These are phyloP conservation scores for Orthosia incerta DNA, from an alignment of 2,888 invertebrate genomes.

Conservation along the genomic window DNA sequence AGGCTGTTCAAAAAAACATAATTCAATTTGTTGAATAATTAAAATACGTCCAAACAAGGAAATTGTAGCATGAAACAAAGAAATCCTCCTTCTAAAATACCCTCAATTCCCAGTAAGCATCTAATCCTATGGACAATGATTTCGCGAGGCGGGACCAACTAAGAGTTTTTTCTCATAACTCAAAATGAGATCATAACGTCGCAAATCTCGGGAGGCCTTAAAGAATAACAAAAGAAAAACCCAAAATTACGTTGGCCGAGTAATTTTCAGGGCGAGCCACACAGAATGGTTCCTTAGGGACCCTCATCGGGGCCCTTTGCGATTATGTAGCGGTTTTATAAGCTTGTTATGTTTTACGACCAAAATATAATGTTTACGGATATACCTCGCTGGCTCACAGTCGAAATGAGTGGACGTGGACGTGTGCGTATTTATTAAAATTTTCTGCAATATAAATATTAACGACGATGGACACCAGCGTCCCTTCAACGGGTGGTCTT, in stretches of 20 bases:
- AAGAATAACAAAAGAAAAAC: slow-evolving; percentile 90
- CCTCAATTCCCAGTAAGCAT: slow-evolving; percentile 78
- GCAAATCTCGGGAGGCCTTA: slow-evolving; percentile 87
- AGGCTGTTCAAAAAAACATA: too few relatives aligned
- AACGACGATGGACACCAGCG: slow-evolving; percentile 41
- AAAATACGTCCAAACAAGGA: slow-evolving; percentile 67
- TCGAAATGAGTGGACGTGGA: slow-evolving; percentile 69
- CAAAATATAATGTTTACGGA: slow-evolving; percentile 83
- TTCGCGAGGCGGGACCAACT: slow-evolving; percentile 82
- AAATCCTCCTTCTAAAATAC: slow-evolving; percentile 69
- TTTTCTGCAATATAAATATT: slow-evolving; percentile 69
- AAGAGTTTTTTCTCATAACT: slow-evolving; percentile 90
- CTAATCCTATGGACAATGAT: slow-evolving; percentile 88
- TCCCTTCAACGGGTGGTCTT: slow-evolving; percentile 56
- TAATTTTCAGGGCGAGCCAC: slow-evolving; percentile 89
- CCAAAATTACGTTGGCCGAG: slow-evolving; percentile 89
- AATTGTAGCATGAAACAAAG: slow-evolving; percentile 63
- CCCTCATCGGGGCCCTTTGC: slow-evolving; percentile 81
- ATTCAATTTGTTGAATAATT: slow-evolving; percentile 58
- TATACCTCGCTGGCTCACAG: slow-evolving; percentile 76
- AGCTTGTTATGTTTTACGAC: slow-evolving; percentile 89
- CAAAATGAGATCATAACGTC: slow-evolving; percentile 90
- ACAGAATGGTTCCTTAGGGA: slow-evolving; percentile 86
- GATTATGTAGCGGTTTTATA: slow-evolving; percentile 89
- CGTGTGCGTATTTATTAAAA: slow-evolving; percentile 72